Base-by-base conservation (phyloP, 2,113 vertebrate genomes). In the Heliornis fulica region DNA sequence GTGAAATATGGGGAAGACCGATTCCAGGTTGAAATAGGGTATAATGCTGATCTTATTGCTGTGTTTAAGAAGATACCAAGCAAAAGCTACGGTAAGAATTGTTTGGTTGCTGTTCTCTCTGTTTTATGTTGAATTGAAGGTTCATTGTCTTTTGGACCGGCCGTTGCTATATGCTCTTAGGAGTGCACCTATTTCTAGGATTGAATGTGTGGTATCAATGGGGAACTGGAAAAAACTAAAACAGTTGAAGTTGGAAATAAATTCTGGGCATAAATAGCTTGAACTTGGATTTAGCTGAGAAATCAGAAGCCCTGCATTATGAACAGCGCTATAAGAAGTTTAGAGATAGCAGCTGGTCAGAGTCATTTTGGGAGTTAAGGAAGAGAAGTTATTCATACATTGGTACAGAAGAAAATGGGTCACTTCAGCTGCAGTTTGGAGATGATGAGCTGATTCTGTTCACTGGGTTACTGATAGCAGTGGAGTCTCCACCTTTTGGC, bases 1-100 rank as follows among this genome's bases (percentile, higher is more conserved):
- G 90, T 99, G 19, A 93, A 94, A 82, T 98, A 98, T 2, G 81
- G 91, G 15, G 98, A 98, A 43, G 97, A 97, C 45, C 98, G 99
- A 26, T 99, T 99, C 97, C 98, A 98, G 83, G 98, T 99, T 1
- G 98, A 99, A 96, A 97, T 99, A 16, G 96, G 98, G 28, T 99
- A 99, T 95, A 98, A 98, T 7, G 96, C 97, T 10, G 97, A 98
- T 36, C 99, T 99, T 53, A 96, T 99, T 69, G 92, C 97, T 12
- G 91, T 98, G 77, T 99, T 99, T 90, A 99, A 99, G 97, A 98
- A 91, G 36, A 98, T 99, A 31, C 98, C 99, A 34, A 99, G 99
- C 79, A 99, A 98, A 96, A 98, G 18, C 60, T 99, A 99, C 31
- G 99, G 99, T 99, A 97, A 98, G 98, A 83, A 65, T 60, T 53